These are phyloP conservation scores for Hartigia nigra DNA, from an alignment of 2,888 invertebrate species.

Conservation along the genomic window DNA sequence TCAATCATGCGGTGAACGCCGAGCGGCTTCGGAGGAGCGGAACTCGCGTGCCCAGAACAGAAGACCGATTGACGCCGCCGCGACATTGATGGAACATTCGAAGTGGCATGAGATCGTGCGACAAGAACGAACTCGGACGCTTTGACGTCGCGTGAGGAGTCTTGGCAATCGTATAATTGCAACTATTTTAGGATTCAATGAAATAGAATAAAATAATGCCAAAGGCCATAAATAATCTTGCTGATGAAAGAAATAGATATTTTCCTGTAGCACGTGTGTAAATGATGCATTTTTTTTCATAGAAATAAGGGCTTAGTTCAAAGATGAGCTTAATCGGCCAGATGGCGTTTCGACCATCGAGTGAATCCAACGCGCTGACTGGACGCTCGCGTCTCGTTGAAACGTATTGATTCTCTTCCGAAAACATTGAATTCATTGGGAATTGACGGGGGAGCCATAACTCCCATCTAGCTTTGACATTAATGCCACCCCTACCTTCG, in stretches of 20 bases:
- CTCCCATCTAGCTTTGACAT: constrained; percentile 65
- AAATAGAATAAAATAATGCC: not conserved
- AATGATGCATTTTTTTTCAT: not conserved
- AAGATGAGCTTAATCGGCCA: not conserved
- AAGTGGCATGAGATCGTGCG: constrained; percentile 22
- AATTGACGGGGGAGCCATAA: constrained; percentile 67
- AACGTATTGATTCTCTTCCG: constrained; percentile 62
- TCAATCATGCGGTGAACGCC: constrained; percentile 17
- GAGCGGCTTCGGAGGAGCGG: constrained; percentile 14
- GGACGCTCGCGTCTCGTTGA: constrained; percentile 34
- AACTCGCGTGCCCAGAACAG: constrained; percentile 23
- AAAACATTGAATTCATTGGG: constrained; percentile 66
- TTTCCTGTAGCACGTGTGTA: not conserved
- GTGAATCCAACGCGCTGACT: not conserved
- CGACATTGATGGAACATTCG: constrained; percentile 38
- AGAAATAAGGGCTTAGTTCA: not conserved
- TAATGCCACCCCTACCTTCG: constrained; percentile 64
- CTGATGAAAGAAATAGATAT: not conserved
- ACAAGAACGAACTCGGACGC: constrained; percentile 7
- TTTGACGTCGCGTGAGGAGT: not conserved
- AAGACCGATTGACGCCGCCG: constrained; percentile 39
- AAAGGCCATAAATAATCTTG: not conserved
- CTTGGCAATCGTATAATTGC: not conserved
- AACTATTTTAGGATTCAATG: not conserved
- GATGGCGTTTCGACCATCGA: not conserved